Evolutionary conservation across 2,888 invertebrate genomes (phyloP).

Genomic region (Cephonodes hylas): DNA sequence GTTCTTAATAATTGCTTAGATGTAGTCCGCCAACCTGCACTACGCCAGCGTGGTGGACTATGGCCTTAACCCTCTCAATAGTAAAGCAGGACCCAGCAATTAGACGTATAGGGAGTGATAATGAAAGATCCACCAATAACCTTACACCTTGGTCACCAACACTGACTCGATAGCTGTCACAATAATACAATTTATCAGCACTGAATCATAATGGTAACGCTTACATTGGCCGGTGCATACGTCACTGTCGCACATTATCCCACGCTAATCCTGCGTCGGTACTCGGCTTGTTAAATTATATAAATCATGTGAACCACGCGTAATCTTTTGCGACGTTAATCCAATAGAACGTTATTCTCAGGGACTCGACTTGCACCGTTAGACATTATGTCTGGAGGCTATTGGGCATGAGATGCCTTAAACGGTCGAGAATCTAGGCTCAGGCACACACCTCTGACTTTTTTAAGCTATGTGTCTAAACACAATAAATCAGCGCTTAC

Average conservation of each 20-base stretch:
- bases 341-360: conserved; percentile 37
- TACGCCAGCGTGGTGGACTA: no score
- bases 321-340: conserved; percentile 64
- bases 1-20: no score
- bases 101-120: no score
- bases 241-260: conserved; percentile 10
- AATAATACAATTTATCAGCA: neutral
- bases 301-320: conserved; percentile 54
- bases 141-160: neutral
- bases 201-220: neutral
- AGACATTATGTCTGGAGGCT: neutral
- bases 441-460: no score
- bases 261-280: conserved; percentile 20
- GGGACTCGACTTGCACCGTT: neutral
- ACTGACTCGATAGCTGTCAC: neutral
- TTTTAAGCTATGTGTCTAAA: no score
- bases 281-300: conserved; percentile 44
- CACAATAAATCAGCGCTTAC: no score
- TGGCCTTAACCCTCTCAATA: no score
- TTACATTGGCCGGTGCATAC: neutral
- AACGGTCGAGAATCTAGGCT: no score
- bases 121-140: neutral
- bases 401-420: no score
- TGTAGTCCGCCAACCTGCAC: no score
- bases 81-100: no score